Evolutionary conservation across 1,140 invertebrate species (phyloP).

Genomic region (Drosophila aff.): DNA sequence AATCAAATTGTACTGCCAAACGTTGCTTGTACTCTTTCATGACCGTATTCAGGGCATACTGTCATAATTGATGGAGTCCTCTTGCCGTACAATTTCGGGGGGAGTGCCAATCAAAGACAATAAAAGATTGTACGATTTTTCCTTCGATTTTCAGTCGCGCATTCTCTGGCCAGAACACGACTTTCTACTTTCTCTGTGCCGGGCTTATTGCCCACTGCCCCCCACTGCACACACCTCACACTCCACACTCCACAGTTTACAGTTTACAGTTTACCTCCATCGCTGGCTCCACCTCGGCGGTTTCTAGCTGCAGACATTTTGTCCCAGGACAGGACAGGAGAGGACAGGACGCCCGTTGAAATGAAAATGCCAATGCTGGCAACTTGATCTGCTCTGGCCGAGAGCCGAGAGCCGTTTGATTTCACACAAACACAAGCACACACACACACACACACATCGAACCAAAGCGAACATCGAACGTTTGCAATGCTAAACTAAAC

Average conservation of each 20-base stretch:
- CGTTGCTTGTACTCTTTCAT: background rate
- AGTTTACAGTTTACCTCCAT: no score
- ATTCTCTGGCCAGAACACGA: constrained; percentile 24
- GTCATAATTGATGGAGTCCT: constrained; percentile 3
- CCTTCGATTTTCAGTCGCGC: constrained; percentile 25
- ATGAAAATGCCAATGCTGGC: constrained; percentile 62
- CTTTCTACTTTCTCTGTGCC: constrained; percentile 42
- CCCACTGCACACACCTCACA: background rate
- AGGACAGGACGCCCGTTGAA: constrained; percentile 41
- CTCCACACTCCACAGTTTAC: background rate
- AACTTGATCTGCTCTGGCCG: constrained; percentile 60
- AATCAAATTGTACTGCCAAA: background rate
- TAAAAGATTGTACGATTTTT: constrained; percentile 55
- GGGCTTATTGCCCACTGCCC: background rate
- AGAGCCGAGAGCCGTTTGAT: constrained; percentile 59
- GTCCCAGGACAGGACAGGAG: constrained; percentile 40
- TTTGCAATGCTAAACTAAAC: constrained; percentile 46
- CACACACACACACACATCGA: background rate
- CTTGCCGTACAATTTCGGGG: background rate
- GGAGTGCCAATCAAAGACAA: constrained; percentile 49
- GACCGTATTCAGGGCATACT: background rate
- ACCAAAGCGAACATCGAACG: background rate
- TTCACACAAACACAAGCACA: constrained; percentile 8
- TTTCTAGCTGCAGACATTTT: constrained; percentile 37
- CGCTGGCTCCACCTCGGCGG: constrained; percentile 11